Conservation (phyloP, 2,888 invertebrate species). For the Euclidia mi region DNA sequence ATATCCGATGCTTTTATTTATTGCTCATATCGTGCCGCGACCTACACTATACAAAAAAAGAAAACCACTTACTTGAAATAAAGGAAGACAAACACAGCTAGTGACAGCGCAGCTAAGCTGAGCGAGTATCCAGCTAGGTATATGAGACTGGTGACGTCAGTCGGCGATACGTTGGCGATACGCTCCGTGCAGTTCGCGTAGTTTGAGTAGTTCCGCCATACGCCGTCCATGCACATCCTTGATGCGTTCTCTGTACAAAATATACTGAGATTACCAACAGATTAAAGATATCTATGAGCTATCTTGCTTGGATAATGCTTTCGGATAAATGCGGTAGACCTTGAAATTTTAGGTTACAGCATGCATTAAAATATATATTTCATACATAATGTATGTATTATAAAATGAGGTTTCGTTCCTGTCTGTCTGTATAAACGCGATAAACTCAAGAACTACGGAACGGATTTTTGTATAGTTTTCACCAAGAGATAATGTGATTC, state of each 20-base stretch:
- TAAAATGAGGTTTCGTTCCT: too few relatives aligned
- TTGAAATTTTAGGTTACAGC: background rate
- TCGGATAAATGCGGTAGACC: background rate
- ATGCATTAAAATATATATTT: too few relatives aligned
- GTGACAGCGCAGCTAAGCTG: conserved; percentile 94
- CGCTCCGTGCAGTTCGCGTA: conserved; percentile 93
- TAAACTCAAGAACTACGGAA: too few relatives aligned
- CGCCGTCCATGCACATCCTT: conserved; percentile 94
- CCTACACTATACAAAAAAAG: background rate
- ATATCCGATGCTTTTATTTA: too few relatives aligned
- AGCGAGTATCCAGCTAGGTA: conserved; percentile 96
- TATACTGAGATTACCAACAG: conserved; percentile 5
- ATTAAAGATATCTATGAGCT: background rate
- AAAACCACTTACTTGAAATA: conserved; percentile 95
- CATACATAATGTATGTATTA: too few relatives aligned
- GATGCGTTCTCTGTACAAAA: conserved; percentile 94
- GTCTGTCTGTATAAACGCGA: too few relatives aligned
- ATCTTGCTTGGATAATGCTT: conserved; percentile 3
- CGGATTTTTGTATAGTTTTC: too few relatives aligned
- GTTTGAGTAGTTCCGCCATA: conserved; percentile 95
- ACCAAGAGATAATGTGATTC: too few relatives aligned
- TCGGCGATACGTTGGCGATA: conserved; percentile 86
- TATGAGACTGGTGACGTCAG: conserved; percentile 93
- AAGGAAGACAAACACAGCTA: conserved; percentile 96
- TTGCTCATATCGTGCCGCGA: too few relatives aligned